Evolutionary conservation across 2,113 vertebrate genomes (phyloP), one percentile per base, ranked within the genome.

Genomic region (Crotalus viridis): DNA sequence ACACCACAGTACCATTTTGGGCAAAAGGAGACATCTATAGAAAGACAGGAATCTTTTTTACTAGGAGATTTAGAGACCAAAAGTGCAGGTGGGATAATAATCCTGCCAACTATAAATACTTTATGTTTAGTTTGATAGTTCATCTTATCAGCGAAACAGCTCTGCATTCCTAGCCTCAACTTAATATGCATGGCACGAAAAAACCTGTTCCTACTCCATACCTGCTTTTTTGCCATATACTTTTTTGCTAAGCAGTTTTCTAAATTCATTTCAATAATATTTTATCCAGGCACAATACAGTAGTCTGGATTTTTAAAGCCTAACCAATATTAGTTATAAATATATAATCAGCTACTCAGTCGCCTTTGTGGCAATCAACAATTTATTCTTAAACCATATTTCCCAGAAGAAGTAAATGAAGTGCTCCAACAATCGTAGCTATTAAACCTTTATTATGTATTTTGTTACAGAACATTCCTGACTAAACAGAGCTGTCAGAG

Each of bases 371-470:
- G 59, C 86, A 92, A 92, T 55, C 86, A 88, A 88, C 52, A 46
- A 69, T 54, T 59, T 69, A 54, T 92, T 92, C 86, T 88, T 88
- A 54, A 92, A 43, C n/a, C 51, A 28, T 92, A 33, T 69, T 55
- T 24, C 48, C 8, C 86, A 92, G 51, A 21, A 92, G 91, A 87
- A 55, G 28, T 64, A 55, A 54, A 88, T 51, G 88, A 64, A 39
- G 56, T 74, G 87, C 48, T 26, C 13, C 87, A 26, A 88, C 10
- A 61, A 28, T 87, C 4, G 12, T 21, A 39, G 15, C 86, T 51
- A 22, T 43, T 61, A 91, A 57, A 51, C 43, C 56, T n/a, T 87
- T n/a, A 48, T 24, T 87, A 43, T 43, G 86, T 13, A 69, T 54
- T 51, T 54, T 64, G 26, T 51, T 74, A 19, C 54, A 87, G 48